Percentiles rank a stretch among this genome's conserved stretches.
phyloP scores from a whole-genome alignment of 2,888 invertebrate genomes.

The Ernsta delagoae region DNA sequence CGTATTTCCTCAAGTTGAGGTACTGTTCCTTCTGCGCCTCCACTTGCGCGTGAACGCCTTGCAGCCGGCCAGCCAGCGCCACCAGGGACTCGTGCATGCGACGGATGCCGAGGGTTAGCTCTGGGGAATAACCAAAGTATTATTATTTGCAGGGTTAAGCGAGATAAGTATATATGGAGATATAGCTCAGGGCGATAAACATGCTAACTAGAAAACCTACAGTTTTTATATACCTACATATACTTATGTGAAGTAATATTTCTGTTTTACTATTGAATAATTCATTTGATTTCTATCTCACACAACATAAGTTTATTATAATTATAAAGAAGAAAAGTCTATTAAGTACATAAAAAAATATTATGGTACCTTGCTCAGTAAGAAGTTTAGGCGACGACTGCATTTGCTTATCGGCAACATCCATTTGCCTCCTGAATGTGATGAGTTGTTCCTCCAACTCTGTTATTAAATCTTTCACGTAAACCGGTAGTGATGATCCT shows the following conservation, averaged over 20 bases:
- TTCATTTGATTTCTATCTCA: too few relatives aligned
- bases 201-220: too few relatives aligned
- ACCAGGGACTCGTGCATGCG: constrained; percentile 94
- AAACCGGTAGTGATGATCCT: constrained; percentile 66
- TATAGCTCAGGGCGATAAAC: too few relatives aligned
- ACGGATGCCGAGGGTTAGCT: constrained; percentile 90
- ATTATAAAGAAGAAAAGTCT: too few relatives aligned
- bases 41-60: constrained; percentile 90
- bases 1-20: constrained; percentile 91
- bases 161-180: too few relatives aligned
- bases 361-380: constrained; percentile 72
- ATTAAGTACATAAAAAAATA: too few relatives aligned
- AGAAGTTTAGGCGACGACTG: constrained; percentile 74
- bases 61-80: constrained; percentile 93
- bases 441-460: constrained; percentile 75
- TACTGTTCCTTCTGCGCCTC: constrained; percentile 94
- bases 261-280: too few relatives aligned
- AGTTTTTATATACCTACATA: too few relatives aligned
- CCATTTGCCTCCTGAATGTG: constrained; percentile 74
- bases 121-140: too few relatives aligned
- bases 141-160: too few relatives aligned
- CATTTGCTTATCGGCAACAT: constrained; percentile 79
- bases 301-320: too few relatives aligned
- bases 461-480: constrained; percentile 67
- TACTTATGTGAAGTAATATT: too few relatives aligned